Conservation (phyloP, 23 tunicate species). For the Phallusia fumigata region DNA sequence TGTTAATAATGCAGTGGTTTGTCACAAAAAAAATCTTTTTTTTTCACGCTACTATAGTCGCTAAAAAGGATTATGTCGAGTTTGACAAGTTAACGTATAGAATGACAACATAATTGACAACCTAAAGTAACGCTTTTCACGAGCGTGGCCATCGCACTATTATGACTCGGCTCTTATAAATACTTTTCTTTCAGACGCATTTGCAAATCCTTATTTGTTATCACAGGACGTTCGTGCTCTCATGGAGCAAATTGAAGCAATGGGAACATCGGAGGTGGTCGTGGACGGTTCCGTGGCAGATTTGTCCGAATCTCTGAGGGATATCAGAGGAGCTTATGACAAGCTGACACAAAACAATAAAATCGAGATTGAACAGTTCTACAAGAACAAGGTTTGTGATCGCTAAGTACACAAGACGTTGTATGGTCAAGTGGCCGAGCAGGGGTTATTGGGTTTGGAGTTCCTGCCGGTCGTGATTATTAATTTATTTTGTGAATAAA, state of each 20-base stretch:
- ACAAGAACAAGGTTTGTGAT: conserved; percentile 63
- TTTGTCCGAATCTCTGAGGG: conserved; percentile 73
- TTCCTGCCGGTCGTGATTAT: too few species aligned
- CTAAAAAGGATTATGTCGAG: too few species aligned
- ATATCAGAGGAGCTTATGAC: conserved; percentile 76
- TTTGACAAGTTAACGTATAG: too few species aligned
- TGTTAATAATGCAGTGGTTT: too few species aligned
- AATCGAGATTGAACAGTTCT: conserved; percentile 62
- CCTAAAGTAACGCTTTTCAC: too few species aligned
- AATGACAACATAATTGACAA: too few species aligned
- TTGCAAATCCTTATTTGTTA: conserved; percentile 6
- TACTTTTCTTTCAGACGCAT: neutral
- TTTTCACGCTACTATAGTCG: too few species aligned
- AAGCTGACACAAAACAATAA: conserved; percentile 74
- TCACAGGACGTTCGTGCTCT: conserved; percentile 65
- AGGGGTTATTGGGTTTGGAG: neutral
- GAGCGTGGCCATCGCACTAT: too few species aligned
- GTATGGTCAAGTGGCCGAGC: neutral
- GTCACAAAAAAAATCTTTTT: too few species aligned
- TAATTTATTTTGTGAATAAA: too few species aligned
- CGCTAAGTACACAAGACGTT: too few species aligned
- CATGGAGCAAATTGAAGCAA: conserved; percentile 38
- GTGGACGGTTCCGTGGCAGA: conserved; percentile 44
- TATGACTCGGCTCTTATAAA: too few species aligned
- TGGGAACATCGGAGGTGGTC: conserved; percentile 23